These are phyloP conservation scores for Theocolax elegans DNA, from an alignment of 1,140 invertebrate species.

Conservation along the genomic window DNA sequence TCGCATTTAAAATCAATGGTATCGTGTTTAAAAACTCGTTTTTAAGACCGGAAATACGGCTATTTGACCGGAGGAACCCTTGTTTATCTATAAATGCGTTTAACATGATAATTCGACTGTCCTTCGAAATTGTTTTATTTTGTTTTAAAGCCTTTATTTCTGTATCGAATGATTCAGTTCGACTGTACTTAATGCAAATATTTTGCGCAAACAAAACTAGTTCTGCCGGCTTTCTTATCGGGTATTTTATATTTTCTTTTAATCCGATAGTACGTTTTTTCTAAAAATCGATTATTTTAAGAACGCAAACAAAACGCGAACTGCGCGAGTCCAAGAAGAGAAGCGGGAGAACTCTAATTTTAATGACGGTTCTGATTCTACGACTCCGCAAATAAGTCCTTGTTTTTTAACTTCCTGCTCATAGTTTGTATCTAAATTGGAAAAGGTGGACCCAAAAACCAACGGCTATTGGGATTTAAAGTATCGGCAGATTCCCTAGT, in stretches of 20 bases:
- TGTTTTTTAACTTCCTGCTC: no score
- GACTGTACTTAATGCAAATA: not conserved
- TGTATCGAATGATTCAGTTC: not conserved
- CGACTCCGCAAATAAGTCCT: slow-evolving; percentile 18
- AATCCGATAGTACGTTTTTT: not conserved
- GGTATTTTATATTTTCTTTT: no score
- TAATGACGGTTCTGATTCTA: not conserved
- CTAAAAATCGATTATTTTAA: not conserved
- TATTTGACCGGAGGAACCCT: not conserved
- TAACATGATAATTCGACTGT: not conserved
- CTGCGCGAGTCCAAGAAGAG: not conserved
- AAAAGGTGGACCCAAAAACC: slow-evolving; percentile 46
- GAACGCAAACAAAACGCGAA: not conserved
- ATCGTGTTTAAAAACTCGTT: not conserved
- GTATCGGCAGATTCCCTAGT: slow-evolving; percentile 18
- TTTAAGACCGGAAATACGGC: not conserved
- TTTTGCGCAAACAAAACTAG: not conserved
- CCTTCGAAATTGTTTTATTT: not conserved
- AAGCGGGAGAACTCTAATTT: not conserved
- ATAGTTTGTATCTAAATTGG: no score
- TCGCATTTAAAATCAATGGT: not conserved
- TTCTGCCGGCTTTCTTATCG: no score
- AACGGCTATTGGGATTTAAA: slow-evolving; percentile 4
- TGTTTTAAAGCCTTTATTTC: not conserved
- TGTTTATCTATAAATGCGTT: not conserved